phyloP scores from a whole-genome alignment of 2,797 vertebrate genomes.

The Amazona ochrocephala region DNA sequence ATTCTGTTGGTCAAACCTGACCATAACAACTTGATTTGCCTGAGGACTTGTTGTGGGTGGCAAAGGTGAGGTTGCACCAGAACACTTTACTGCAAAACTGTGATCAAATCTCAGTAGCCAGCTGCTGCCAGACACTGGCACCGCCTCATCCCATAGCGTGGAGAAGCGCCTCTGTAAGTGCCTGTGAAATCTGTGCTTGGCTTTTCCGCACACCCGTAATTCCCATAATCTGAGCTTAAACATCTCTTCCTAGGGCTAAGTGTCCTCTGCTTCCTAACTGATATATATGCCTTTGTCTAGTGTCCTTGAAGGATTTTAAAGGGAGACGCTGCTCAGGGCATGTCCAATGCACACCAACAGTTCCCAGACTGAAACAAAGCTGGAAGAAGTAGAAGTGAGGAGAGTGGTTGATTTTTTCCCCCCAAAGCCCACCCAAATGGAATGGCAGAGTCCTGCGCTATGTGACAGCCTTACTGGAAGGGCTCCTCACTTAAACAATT shows the following conservation, averaged over 20 bases:
- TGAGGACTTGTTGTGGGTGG: not conserved
- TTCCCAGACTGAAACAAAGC: not conserved
- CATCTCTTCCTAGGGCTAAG: not conserved
- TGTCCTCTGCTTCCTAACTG: not conserved
- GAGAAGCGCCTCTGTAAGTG: not conserved
- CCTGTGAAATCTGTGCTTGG: not conserved
- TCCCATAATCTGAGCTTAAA: not conserved
- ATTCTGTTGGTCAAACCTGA: not conserved
- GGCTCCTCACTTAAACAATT: not conserved
- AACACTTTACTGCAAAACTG: fast-evolving
- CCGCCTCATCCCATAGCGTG: not conserved
- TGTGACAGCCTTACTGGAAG: not conserved
- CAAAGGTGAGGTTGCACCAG: not conserved
- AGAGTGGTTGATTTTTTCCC: not conserved
- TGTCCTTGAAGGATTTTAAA: not conserved
- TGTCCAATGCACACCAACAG: not conserved
- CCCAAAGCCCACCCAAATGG: not conserved
- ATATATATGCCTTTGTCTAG: not conserved
- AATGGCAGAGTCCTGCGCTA: not conserved
- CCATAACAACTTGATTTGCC: not conserved
- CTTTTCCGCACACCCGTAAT: not conserved
- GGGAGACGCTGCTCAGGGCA: not conserved
- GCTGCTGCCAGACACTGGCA: not conserved
- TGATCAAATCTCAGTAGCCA: not conserved
- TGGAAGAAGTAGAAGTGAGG: not conserved